phyloP scores from a whole-genome alignment of 2,888 invertebrate genomes.

The Apoda limacodes region DNA sequence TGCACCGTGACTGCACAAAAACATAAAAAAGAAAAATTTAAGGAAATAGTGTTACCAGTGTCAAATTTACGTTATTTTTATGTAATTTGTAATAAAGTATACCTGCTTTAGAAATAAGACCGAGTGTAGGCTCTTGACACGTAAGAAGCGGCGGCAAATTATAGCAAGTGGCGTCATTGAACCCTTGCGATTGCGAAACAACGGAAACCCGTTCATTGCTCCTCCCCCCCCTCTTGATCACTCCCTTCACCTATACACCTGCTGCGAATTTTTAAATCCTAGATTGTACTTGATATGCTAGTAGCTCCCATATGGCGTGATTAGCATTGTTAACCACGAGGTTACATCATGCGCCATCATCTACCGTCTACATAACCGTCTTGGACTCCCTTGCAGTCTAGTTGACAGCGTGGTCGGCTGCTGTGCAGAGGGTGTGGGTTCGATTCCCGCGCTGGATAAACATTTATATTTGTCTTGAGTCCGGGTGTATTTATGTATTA shows the following conservation, averaged over 20 bases:
- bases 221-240: conserved; percentile 22
- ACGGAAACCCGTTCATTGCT: conserved; percentile 63
- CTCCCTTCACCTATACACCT: conserved; percentile 39
- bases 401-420: no score
- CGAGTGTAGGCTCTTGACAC: conserved; percentile 49
- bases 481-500: no score
- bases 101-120: no score
- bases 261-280: conserved; percentile 66
- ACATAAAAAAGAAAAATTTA: no score
- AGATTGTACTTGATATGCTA: conserved; percentile 64
- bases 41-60: no score
- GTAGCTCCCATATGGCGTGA: conserved; percentile 45
- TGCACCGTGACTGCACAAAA: no score
- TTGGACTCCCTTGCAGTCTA: no score
- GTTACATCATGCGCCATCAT: conserved; percentile 51
- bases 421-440: no score
- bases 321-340: no score
- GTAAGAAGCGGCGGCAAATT: conserved; percentile 59
- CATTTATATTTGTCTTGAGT: no score
- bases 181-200: conserved; percentile 67
- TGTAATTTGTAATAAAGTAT: no score
- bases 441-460: no score
- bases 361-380: conserved; percentile 25
- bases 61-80: conserved; percentile 7
- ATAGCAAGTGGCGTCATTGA: conserved; percentile 64